Percentiles rank a stretch among this genome's conserved stretches.
Evolutionary conservation across 2,888 invertebrate genomes (phyloP).

Genomic region (Lepidochrysops patricia): DNA sequence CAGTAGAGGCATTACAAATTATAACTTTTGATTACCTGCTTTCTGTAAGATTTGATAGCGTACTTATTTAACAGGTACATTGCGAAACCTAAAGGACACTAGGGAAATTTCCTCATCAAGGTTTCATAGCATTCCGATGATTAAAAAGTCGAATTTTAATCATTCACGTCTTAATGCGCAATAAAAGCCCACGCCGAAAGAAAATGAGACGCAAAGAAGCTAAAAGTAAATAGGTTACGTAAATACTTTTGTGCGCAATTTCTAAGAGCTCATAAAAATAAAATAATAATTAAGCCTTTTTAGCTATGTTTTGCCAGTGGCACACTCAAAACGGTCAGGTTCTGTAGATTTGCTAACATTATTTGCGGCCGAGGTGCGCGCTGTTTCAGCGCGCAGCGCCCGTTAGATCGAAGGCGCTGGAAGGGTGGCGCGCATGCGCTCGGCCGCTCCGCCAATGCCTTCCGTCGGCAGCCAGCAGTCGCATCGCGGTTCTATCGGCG

Average conservation of each 20-base stretch:
- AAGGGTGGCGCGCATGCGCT: constrained; percentile 47
- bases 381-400: constrained; percentile 45
- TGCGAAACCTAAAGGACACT: neutral
- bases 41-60: neutral
- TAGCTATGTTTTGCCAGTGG: constrained; percentile 37
- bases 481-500: constrained; percentile 57
- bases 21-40: too few relatives aligned
- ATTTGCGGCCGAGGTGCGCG: constrained; percentile 63
- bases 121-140: neutral
- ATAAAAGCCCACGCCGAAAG: neutral
- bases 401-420: constrained; percentile 64
- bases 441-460: constrained; percentile 41
- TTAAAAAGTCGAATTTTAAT: neutral
- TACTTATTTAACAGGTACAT: neutral
- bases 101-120: neutral
- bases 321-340: constrained; percentile 46
- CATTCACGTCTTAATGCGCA: neutral
- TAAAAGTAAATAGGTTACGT: constrained; percentile 5
- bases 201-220: neutral
- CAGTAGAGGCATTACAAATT: too few relatives aligned
- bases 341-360: constrained; percentile 51
- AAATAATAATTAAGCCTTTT: constrained; percentile 25
- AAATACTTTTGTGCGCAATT: constrained; percentile 1
- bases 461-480: constrained; percentile 57
- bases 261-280: neutral